Percentiles rank a stretch among this genome's conserved stretches.
Conservation (phyloP, 2,888 invertebrate species). For the Acleris emargana region DNA sequence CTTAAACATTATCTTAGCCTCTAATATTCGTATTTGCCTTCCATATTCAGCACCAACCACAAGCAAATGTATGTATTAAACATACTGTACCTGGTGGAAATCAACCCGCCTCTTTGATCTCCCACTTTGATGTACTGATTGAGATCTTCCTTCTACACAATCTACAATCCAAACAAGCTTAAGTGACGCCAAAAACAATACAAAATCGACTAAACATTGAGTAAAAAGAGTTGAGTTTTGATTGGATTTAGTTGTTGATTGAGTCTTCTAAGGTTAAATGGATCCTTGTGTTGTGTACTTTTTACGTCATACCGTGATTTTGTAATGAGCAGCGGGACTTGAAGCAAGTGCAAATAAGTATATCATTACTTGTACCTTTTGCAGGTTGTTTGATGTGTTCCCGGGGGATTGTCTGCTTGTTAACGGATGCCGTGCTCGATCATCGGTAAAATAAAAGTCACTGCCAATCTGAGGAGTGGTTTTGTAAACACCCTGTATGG, state of each 20-base stretch:
- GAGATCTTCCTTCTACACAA: constrained; percentile 16
- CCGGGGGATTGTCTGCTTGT: constrained; percentile 12
- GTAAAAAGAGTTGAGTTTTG: neutral
- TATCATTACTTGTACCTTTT: constrained; percentile 30
- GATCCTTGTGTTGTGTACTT: constrained; percentile 32
- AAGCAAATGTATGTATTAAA: constrained; percentile 21
- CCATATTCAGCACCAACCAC: constrained; percentile 19
- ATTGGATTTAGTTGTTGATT: neutral
- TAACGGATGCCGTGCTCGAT: constrained; percentile 10
- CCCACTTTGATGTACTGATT: constrained; percentile 36
- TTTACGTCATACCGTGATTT: constrained; percentile 34
- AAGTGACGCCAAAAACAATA: neutral
- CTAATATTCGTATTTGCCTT: constrained; percentile 4
- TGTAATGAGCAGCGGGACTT: constrained; percentile 33
- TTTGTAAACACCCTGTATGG: neutral
- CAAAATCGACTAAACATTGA: neutral
- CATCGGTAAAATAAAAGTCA: constrained; percentile 12
- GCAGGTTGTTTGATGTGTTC: constrained; percentile 28
- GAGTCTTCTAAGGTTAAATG: neutral
- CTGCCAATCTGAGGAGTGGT: neutral
- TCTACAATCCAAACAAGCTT: neutral
- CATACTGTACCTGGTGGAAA: constrained; percentile 20
- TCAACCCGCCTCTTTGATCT: constrained; percentile 27
- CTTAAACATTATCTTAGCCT: neutral
- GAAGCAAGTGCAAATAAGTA: constrained; percentile 31